These are phyloP conservation scores for Felis catus DNA, from an alignment of 2,113 vertebrate genomes.

Conservation along the genomic window F.catus_Fca126_mat1.0 CM031420.1:128615501-128616000, in stretches of 20 bases:
- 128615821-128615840: neutral
- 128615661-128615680: neutral
- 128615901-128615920: rapidly evolving
- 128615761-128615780: neutral
- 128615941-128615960: neutral
- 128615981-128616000: neutral
- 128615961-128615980: neutral
- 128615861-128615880: neutral
- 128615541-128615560: neutral
- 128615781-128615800: neutral
- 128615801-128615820: neutral
- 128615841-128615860: neutral
- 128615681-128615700: neutral
- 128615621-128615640: neutral
- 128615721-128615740: neutral
- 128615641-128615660: neutral
- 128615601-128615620: neutral
- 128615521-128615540: neutral
- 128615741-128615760: neutral
- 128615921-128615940: neutral
- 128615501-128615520: neutral
- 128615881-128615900: neutral
- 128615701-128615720: neutral
- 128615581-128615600: neutral
- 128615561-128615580: neutral